Conservation (phyloP, 2,113 vertebrate genomes). For the Myotis lucifugus region DNA sequence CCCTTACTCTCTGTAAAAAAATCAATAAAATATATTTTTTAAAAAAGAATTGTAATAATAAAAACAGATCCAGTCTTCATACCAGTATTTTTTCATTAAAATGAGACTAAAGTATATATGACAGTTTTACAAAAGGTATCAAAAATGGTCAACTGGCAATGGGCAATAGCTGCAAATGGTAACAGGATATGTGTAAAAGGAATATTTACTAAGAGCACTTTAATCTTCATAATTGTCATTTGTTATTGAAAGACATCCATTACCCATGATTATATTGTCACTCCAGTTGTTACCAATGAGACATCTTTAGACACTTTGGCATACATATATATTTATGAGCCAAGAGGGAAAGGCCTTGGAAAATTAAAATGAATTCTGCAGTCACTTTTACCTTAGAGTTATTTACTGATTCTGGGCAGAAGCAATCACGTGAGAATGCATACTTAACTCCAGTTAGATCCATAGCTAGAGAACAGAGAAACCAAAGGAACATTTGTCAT, state of each 20-base stretch:
- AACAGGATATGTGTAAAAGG: neutral
- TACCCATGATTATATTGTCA: neutral
- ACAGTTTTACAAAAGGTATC: neutral
- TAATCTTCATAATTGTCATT: neutral
- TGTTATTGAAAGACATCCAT: neutral
- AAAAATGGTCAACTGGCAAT: neutral
- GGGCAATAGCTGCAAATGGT: neutral
- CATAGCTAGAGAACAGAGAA: neutral
- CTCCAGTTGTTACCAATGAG: neutral
- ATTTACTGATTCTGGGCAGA: neutral
- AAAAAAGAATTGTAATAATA: neutral
- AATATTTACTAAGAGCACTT: neutral
- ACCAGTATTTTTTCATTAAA: neutral
- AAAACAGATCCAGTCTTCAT: neutral
- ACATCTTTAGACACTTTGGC: neutral
- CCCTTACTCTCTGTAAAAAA: no score
- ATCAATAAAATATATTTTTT: no score
- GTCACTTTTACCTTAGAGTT: neutral
- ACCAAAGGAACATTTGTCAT: neutral
- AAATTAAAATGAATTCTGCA: neutral
- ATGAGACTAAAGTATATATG: neutral
- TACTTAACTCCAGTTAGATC: neutral
- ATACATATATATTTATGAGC: neutral
- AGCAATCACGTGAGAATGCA: neutral
- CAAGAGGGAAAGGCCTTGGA: neutral